Evolutionary conservation across 2,113 vertebrate species (phyloP).

Genomic region (Megaceryle maxima): DNA sequence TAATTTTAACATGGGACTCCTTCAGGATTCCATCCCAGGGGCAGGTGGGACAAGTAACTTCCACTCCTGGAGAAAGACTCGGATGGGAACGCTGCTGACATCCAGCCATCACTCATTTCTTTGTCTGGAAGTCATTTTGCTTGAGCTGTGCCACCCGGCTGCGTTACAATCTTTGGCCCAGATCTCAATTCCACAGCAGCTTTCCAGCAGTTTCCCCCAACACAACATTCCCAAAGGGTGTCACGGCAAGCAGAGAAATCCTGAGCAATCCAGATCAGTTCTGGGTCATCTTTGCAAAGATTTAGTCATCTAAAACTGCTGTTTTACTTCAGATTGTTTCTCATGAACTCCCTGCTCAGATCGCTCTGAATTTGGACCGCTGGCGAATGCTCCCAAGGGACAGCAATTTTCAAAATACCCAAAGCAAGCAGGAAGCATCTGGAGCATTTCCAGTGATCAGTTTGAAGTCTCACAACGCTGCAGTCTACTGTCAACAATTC

Average conservation of each 20-base stretch:
- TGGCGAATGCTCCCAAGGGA: not conserved
- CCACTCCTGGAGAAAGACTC: not conserved
- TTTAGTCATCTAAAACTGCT: rapidly evolving
- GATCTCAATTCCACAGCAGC: not conserved
- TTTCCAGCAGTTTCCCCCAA: not conserved
- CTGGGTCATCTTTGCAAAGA: not conserved
- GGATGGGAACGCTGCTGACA: not conserved
- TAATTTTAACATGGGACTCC: not conserved
- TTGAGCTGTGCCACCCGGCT: not conserved
- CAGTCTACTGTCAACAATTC: not conserved
- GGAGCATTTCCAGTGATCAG: not conserved
- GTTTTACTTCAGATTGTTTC: not conserved
- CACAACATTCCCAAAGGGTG: not conserved
- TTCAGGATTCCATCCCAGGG: not conserved
- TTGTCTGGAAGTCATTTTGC: not conserved
- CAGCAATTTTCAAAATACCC: not conserved
- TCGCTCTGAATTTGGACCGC: not conserved
- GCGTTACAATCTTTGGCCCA: not conserved
- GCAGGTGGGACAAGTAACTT: not conserved
- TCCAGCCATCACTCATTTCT: not conserved
- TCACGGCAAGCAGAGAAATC: not conserved
- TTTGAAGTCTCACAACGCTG: not conserved
- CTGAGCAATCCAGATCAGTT: not conserved
- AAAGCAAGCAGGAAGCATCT: not conserved
- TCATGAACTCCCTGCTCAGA: not conserved